Evolutionary conservation across 1,140 invertebrate species (phyloP).

Genomic region (Mylabris phalerata): DNA sequence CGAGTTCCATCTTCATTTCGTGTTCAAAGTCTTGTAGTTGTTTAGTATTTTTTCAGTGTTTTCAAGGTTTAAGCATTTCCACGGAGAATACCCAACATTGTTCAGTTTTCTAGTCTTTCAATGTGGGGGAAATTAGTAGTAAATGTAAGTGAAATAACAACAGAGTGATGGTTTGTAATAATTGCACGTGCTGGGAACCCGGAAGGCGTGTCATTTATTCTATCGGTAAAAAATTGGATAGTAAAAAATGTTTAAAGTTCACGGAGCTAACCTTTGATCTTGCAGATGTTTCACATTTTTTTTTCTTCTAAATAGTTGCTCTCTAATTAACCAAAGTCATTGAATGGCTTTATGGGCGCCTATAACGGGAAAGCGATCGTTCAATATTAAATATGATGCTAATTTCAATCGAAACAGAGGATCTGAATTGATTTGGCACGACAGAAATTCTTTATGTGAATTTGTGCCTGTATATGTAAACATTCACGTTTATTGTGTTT

Average conservation of each 20-base stretch:
- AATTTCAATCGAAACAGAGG: slow-evolving; percentile 14
- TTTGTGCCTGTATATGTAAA: too few species aligned
- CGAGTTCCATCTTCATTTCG: too few species aligned
- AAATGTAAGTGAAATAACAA: background rate
- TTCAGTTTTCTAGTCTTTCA: too few species aligned
- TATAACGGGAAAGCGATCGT: slow-evolving; percentile 20
- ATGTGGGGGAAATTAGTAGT: too few species aligned
- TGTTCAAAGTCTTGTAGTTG: too few species aligned
- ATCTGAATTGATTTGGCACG: too few species aligned
- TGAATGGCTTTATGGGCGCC: slow-evolving; percentile 20
- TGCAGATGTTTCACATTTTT: slow-evolving; percentile 30
- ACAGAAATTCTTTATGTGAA: too few species aligned
- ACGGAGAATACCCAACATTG: too few species aligned
- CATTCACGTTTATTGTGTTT: too few species aligned
- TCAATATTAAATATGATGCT: slow-evolving; percentile 28
- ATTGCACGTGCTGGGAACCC: slow-evolving; percentile 30
- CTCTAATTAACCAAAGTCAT: slow-evolving; percentile 33
- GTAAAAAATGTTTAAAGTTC: slow-evolving; percentile 33
- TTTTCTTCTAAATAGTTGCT: slow-evolving; percentile 27
- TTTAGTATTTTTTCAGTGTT: too few species aligned
- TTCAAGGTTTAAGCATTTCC: too few species aligned
- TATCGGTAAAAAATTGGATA: slow-evolving; percentile 17
- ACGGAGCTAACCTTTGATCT: slow-evolving; percentile 33
- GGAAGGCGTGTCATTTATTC: slow-evolving; percentile 33
- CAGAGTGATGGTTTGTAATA: slow-evolving; percentile 13